These are phyloP conservation scores for Spea multiplicata DNA, from an alignment of 2,113 vertebrate species.

Conservation along the genomic window DNA sequence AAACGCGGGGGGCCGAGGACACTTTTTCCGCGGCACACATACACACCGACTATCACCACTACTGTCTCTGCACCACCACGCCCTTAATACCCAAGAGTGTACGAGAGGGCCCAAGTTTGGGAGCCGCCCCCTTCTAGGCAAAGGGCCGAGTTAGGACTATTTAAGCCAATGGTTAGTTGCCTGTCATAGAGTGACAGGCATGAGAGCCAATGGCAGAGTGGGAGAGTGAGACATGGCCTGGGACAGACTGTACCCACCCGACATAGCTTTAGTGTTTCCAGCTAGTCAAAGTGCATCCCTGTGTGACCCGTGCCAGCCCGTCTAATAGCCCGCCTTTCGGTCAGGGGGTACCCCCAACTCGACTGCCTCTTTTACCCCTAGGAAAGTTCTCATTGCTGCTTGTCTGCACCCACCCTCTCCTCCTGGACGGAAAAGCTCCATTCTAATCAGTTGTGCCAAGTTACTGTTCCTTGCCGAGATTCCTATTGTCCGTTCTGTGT, in stretches of 20 bases:
- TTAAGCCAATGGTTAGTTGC: slow-evolving; percentile 2
- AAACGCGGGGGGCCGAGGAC: no score
- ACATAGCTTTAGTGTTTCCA: not conserved
- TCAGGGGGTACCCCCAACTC: no score
- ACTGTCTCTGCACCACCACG: not conserved
- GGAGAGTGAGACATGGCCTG: slow-evolving; percentile 3
- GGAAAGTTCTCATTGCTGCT: no score
- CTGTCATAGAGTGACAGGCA: not conserved
- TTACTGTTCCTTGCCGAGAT: no score
- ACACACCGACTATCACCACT: not conserved
- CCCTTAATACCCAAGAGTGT: slow-evolving; percentile 31
- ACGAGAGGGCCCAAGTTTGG: slow-evolving; percentile 14
- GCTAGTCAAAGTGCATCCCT: no score
- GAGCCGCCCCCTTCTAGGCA: slow-evolving; percentile 11
- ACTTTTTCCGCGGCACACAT: not conserved
- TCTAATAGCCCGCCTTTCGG: no score
- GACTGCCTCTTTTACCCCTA: no score
- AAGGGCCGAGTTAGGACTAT: not conserved
- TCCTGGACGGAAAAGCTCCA: no score
- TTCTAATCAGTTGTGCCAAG: no score
- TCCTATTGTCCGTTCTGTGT: no score
- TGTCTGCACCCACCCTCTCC: no score
- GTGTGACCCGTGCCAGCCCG: no score
- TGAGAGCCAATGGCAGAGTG: not conserved
- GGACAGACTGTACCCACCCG: slow-evolving; percentile 26